These are phyloP conservation scores for Salvelinus fontinalis DNA, from an alignment of 2,113 vertebrate genomes.

Conservation along the genomic window DNA sequence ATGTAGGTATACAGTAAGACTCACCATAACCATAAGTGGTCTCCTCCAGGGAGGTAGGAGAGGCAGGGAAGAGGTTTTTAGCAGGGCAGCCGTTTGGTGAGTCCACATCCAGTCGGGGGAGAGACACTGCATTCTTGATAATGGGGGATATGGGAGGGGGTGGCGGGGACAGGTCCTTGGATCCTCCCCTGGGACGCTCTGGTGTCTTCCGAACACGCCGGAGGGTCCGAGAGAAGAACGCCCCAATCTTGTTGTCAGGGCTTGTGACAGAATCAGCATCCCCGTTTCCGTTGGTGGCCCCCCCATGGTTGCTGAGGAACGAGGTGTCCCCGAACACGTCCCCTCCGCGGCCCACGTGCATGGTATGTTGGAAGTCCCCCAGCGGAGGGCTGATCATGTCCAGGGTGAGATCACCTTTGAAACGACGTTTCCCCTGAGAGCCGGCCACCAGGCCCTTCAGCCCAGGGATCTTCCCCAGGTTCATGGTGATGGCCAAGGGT, in stretches of 20 bases:
- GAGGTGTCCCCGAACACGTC: conserved; percentile 96
- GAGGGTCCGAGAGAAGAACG: conserved; percentile 86
- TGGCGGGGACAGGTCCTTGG: conserved; percentile 74
- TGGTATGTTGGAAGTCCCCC: conserved; percentile 96
- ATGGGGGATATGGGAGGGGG: conserved; percentile 89
- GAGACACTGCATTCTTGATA: conserved; percentile 94
- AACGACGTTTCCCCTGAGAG: conserved; percentile 85
- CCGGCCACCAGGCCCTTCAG: conserved; percentile 86
- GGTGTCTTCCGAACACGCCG: conserved; percentile 83
- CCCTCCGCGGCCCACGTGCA: conserved; percentile 93
- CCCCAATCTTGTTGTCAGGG: conserved; percentile 72
- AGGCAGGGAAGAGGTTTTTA: conserved; percentile 78
- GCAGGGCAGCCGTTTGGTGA: conserved; percentile 54
- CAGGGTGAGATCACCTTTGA: conserved; percentile 81
- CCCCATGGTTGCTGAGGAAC: conserved; percentile 94
- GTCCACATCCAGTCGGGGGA: conserved; percentile 83
- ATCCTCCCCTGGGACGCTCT: conserved; percentile 63
- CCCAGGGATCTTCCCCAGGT: conserved; percentile 89
- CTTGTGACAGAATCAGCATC: conserved; percentile 66
- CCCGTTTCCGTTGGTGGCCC: conserved; percentile 51
- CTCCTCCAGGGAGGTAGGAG: conserved; percentile 75
- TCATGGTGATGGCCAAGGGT: conserved; percentile 72
- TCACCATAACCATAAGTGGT: conserved; percentile 84
- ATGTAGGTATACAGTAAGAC: conserved; percentile 30
- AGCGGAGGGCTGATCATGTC: conserved; percentile 98